Base-by-base conservation (phyloP, 1,140 invertebrate species). In the Batillaria attramentaria region DNA sequence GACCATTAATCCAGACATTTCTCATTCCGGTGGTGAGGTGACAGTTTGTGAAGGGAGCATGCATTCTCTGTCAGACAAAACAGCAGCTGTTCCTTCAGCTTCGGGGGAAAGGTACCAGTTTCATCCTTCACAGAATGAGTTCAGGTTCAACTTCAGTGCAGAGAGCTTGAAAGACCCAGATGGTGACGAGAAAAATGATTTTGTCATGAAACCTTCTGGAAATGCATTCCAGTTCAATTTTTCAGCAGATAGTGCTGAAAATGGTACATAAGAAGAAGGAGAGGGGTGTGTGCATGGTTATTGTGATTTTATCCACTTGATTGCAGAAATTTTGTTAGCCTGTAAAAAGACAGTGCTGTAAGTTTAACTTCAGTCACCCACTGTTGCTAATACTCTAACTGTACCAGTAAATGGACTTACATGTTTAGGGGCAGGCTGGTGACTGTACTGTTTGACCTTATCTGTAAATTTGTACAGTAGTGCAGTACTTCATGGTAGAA, bases 201-300 rank as follows among this genome's bases (percentile, higher is more conserved):
- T 75, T 62, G 54, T 62, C 2, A 62, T 75, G 35, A 75, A 78
- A 46, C 72, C 77, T 35, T 78, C 72, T 13, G 70, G 33, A 18
- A 72, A 80, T 60, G 54, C 69, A 4, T 83, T 83, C 60, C 54
- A 62, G 31, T 83, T 83, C 62, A 78, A 70, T 35, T 69, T 78
- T 50, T 37, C 46, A 24, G 3, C 46, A n/a, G 31, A 70, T 13
- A 46, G 35, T 18, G 31, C 3, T 57, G 50, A 16, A 5, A 24
- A 62, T 1, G 50, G 50, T 1, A 75, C 73, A 62, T 75, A 50
- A 75, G 41, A 31, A 73, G 33, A 54, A 46, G 20, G 33, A 54
- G n/a, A 75, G n/a, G n/a, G n/a, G n/a, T n/a, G n/a, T n/a, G n/a
- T n/a, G n/a, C n/a, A n/a, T n/a, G n/a, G n/a, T n/a, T n/a, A n/a